Base-by-base conservation (phyloP, 2,888 invertebrate species). In the Diarsia dahlii region DNA sequence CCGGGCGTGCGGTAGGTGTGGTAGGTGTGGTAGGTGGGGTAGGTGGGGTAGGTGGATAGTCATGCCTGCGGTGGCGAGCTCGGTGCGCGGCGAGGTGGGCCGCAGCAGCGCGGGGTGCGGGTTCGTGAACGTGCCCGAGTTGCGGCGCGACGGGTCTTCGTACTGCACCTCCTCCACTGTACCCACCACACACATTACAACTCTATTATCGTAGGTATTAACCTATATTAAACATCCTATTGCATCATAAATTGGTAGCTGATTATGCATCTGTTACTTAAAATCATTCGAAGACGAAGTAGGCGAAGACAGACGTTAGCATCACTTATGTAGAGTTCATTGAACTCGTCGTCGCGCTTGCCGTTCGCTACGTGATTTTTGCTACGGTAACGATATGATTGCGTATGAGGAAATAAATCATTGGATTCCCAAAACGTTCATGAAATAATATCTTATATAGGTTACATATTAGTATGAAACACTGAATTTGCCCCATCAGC, bases 51-150 rank as follows among this genome's bases (percentile, higher is more conserved):
- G 58, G 56, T 15, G 56, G 15, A 15, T 28, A 9, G 64, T 46
- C 60, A 80, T 95, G 95, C 96, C 96, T 95, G 96, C 95, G 79
- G 96, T 96, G 88, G 94, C 96, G 91, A 96, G 95, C 91, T 96
- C 96, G 86, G 94, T 88, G 90, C 91, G 95, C 88, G 96, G 96
- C 89, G 95, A 92, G 68, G 95, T 90, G 82, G 95, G 91, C 65
- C 90, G 91, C 88, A 95, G 92, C 83, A 96, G 93, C 88, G 95
- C 95, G 78, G 96, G 96, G 88, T 94, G 95, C 89, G 92, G 89
- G 92, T 96, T 96, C 77, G 94, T 96, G 93, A 91, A 95, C 50
- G 95, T 95, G 87, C 96, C 96, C 48, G 94, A 94, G 93, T 96
- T 96, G 91, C 95, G 95, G 2, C 95, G 94, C 88, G 82, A 77